Evolutionary conservation across 2,797 vertebrate species (phyloP).

Genomic region (Pangasius mekongensis): DNA sequence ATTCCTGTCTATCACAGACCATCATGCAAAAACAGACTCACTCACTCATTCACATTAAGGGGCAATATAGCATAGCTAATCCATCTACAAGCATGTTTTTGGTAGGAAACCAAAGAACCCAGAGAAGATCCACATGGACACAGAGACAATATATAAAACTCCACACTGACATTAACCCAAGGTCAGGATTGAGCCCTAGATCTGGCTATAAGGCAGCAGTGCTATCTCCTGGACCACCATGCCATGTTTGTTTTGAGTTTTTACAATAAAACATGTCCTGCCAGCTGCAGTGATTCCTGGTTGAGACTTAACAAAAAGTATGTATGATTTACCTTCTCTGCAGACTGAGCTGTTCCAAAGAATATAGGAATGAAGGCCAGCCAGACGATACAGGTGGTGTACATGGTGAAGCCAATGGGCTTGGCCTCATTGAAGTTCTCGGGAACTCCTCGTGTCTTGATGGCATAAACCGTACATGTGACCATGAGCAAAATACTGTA

Average conservation of each 20-base stretch:
- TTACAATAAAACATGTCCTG: background rate
- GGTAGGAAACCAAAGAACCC: background rate
- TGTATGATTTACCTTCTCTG: slow-evolving; percentile 90
- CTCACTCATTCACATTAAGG: background rate
- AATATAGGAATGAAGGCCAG: slow-evolving; percentile 99
- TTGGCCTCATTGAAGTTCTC: slow-evolving; percentile 99
- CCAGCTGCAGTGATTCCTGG: background rate
- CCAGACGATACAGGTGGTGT: slow-evolving; percentile 99
- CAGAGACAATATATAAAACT: background rate
- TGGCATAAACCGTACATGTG: slow-evolving; percentile 98
- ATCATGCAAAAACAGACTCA: background rate
- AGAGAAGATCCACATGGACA: background rate
- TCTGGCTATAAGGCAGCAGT: background rate
- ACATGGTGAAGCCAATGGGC: slow-evolving; percentile 99
- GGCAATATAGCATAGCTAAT: background rate
- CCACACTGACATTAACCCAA: background rate
- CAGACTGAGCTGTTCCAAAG: slow-evolving; percentile 98
- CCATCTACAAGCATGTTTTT: background rate
- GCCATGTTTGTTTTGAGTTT: background rate
- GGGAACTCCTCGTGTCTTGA: slow-evolving; percentile 98
- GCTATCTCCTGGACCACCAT: background rate
- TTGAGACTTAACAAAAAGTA: background rate
- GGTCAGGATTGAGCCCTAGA: background rate
- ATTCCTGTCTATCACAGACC: background rate
- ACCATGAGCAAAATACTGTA: slow-evolving; percentile 99